These are phyloP conservation scores for Eurystomus gularis DNA, from an alignment of 2,113 vertebrate genomes.

Conservation along the genomic window DNA sequence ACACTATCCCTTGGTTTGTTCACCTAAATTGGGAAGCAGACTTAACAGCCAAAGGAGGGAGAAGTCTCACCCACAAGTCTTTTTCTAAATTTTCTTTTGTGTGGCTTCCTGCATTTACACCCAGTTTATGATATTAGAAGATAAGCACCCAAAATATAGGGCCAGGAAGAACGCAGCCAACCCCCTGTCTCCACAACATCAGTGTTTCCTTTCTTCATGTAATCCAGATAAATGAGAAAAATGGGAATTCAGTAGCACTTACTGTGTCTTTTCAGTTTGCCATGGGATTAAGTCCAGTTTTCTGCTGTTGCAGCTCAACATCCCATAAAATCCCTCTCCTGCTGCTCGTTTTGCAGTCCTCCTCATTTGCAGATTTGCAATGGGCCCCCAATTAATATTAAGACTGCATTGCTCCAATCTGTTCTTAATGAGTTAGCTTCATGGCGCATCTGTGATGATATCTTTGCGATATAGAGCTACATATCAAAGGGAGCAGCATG, in stretches of 20 bases:
- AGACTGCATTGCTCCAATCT: not conserved
- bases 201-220: not conserved
- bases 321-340: not conserved
- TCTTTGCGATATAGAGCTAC: not conserved
- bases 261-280: not conserved
- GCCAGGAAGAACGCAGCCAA: not conserved
- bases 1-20: not conserved
- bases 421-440: not conserved
- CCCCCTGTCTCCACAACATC: not conserved
- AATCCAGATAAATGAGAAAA: not conserved
- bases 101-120: not conserved
- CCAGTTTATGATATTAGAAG: not conserved
- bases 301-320: not conserved
- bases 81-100: not conserved
- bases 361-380: not conserved
- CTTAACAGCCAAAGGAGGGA: not conserved
- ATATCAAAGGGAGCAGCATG: fast-evolving
- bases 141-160: not conserved
- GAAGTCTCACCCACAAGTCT: not conserved
- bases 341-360: not conserved
- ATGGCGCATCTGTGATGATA: fast-evolving
- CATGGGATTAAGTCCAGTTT: not conserved
- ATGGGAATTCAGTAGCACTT: not conserved
- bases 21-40: not conserved
- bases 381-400: fast-evolving